phyloP scores from a whole-genome alignment of 2,113 vertebrate species.

The Ochotona princeps region DNA sequence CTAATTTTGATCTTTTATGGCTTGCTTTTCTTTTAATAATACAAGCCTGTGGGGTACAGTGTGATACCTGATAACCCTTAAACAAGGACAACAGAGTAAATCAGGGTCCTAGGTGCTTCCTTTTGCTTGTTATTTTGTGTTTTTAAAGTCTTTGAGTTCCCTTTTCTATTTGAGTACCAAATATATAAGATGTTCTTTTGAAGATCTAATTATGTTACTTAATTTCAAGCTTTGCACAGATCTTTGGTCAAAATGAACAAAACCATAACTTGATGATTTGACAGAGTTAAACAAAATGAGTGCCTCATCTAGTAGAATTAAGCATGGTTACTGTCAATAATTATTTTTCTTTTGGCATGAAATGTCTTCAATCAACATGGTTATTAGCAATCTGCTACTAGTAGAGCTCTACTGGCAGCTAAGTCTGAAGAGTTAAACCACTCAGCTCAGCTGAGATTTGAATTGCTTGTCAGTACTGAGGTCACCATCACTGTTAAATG shows the following conservation, averaged over 20 bases:
- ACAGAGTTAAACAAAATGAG: neutral
- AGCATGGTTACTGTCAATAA: neutral
- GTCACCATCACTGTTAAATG: constrained; percentile 94
- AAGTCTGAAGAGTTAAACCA: constrained; percentile 82
- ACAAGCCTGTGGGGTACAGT: too few relatives aligned
- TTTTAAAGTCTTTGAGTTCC: too few relatives aligned
- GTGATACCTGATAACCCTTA: too few relatives aligned
- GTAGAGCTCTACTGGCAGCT: constrained; percentile 53
- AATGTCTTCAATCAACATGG: neutral
- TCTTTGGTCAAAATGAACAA: constrained; percentile 41
- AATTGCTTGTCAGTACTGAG: constrained; percentile 92
- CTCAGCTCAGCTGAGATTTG: constrained; percentile 86
- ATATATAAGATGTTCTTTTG: neutral
- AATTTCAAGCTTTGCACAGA: constrained; percentile 17
- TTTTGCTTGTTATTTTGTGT: too few relatives aligned
- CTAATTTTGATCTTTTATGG: constrained; percentile 30
- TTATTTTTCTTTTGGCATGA: constrained; percentile 16
- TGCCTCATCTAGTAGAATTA: neutral
- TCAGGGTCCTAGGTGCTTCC: too few relatives aligned
- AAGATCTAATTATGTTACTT: neutral
- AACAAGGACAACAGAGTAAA: too few relatives aligned
- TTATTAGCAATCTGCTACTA: constrained; percentile 35
- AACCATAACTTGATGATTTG: neutral
- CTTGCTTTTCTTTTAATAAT: too few relatives aligned
- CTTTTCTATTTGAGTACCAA: too few relatives aligned